phyloP scores from a whole-genome alignment of 2,113 vertebrate species.

The Sardina pilchardus region DNA sequence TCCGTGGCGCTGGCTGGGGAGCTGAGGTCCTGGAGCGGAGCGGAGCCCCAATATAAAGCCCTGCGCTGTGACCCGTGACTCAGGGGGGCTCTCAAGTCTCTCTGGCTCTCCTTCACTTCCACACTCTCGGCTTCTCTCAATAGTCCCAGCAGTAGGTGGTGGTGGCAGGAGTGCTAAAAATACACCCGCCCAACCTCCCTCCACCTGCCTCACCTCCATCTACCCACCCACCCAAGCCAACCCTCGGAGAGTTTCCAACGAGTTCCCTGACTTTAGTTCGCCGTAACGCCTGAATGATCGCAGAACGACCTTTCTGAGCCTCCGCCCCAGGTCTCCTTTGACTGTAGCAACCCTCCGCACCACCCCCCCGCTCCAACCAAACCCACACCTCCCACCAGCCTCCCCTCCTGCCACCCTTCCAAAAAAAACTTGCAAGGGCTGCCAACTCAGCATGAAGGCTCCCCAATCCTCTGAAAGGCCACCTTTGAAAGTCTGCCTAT shows the following conservation, averaged over 20 bases:
- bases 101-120: background rate
- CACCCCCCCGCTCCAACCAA: background rate
- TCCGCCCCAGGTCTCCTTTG: background rate
- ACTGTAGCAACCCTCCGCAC: background rate
- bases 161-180: conserved; percentile 41
- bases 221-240: conserved; percentile 18
- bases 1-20: conserved; percentile 20
- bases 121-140: background rate
- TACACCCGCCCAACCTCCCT: conserved; percentile 13
- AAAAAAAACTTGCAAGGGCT: background rate
- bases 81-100: background rate
- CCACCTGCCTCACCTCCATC: background rate
- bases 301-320: background rate
- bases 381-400: background rate
- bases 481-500: background rate
- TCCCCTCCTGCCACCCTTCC: background rate
- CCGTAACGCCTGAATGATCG: conserved; percentile 25
- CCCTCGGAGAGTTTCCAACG: background rate
- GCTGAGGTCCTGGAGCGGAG: conserved; percentile 25
- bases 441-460: background rate
- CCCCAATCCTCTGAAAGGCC: background rate
- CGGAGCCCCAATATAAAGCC: conserved; percentile 41
- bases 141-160: conserved; percentile 27
- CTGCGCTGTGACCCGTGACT: conserved; percentile 44
- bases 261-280: conserved; percentile 41